Base-by-base conservation (phyloP, 2,797 vertebrate species). In the Neostethus bicornis region DNA sequence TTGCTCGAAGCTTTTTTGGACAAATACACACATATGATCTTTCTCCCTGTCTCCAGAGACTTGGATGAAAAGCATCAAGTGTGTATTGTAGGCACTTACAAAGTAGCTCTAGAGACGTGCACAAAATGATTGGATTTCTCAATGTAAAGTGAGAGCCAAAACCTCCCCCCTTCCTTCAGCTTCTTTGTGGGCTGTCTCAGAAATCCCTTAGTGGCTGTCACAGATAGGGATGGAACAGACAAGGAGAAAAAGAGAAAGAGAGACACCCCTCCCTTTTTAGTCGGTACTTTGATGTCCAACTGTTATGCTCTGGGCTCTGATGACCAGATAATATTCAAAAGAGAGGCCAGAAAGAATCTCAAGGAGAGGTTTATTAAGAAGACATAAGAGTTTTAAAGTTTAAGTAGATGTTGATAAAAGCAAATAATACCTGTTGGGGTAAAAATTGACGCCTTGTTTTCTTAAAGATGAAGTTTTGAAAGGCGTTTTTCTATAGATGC, bases 131-230 rank as follows among this genome's bases (percentile, higher is more conserved):
- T 80, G 73, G 45, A 61, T 83, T 87, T 85, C 77, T 73, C 72
- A 77, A 78, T 87, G 87, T 80, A 73, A 69, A 87, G 66, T 83
- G 72, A 92, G 88, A 89, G 77, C 35, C 12, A 52, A n/a, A n/a
- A 74, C 13, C 54, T 81, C 66, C 75, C 74, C 66, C 59, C 44
- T 14, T 7, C 41, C 16, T n/a, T 24, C 23, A n/a, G n/a, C 35
- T 8, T 26, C 48, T 45, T 12, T 21, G 69, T 59, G 84, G 66
- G 76, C 75, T 47, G 69, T 74, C 76, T 78, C 65, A 86, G 73
- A 56, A 43, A 77, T 68, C 77, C 88, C 84, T 85, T 75, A 78
- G 85, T 86, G 84, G 68, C 84, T 19, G 76, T 68, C 71, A 63
- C 69, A 87, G 79, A 75, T 72, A 51, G 70, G 70, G 83, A 87